Base-by-base conservation (phyloP, 2,888 invertebrate genomes). In the Conchocele bisecta region DNA sequence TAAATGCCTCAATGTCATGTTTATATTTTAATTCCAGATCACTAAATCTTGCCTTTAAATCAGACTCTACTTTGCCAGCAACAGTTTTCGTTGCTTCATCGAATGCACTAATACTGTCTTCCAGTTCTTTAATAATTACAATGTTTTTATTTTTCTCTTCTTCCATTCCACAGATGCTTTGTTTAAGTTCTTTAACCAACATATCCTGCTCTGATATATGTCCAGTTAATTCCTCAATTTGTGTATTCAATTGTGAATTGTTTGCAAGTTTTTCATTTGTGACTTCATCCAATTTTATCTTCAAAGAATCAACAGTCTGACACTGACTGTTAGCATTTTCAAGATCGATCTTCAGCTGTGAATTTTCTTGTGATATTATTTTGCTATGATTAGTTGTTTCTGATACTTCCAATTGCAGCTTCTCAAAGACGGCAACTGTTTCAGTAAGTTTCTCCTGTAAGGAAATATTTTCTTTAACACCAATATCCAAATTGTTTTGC, bases 91-190 rank as follows among this genome's bases (percentile, higher is more conserved):
- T 29, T n/a, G 50, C 58, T 42, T 37, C 54, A 44, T 46, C 56
- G 17, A 35, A 20, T 0, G 33, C 53, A 22, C 24, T 28, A n/a
- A 63, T 48, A 28, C 56, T 48, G 17, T 67, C 60, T 46, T 68
- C 72, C 24, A 75, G 39, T 6, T 59, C 51, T 22, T 37, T 42
- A 31, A 60, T 11, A 37, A 15, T n/a, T 56, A 54, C 41, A 26
- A n/a, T 26, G 24, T 68, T 57, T 5, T 68, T 58, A 17, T 51
- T 51, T 28, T 59, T 39, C 28, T 65, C 33, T 31, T 68, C 53
- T 37, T 51, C 41, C 29, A 59, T 79, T 42, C 75, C 76, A 17
- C 35, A 58, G n/a, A 70, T 54, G 22, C 44, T 24, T 4, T 57
- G 35, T 33, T 63, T 35, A 29, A 73, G 17, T 11, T 28, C 46